Evolutionary conservation across 1,140 invertebrate genomes (phyloP).

Genomic region (Drosophila aff.): DNA sequence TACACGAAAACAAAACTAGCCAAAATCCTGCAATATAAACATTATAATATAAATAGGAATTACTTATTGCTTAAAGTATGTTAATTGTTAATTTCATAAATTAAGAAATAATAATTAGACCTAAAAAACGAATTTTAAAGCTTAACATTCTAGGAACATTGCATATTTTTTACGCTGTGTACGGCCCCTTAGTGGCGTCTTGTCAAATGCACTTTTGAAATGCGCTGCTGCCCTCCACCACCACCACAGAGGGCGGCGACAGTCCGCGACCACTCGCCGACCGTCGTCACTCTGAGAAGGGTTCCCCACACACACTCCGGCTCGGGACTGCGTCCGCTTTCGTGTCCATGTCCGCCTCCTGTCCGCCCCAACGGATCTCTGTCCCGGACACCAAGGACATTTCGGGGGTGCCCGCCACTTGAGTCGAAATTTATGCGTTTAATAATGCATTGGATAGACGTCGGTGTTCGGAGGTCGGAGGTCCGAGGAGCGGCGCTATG

Average conservation of each 20-base stretch:
- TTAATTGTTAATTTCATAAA: too few species aligned
- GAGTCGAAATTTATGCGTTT: constrained; percentile 56
- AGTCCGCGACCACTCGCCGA: constrained; percentile 43
- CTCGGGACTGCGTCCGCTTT: background rate
- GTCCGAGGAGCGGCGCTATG: background rate
- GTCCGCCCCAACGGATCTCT: constrained; percentile 23
- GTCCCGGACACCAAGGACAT: constrained; percentile 33
- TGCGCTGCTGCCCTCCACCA: constrained; percentile 16
- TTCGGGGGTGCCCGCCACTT: constrained; percentile 39
- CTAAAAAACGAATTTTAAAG: background rate
- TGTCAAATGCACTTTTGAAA: constrained; percentile 70
- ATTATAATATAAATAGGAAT: background rate
- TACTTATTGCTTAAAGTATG: background rate
- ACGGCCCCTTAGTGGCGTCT: constrained; percentile 11
- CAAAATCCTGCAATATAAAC: background rate
- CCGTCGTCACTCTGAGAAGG: constrained; percentile 21
- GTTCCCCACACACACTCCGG: background rate
- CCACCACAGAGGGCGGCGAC: constrained; percentile 7
- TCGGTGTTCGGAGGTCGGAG: background rate
- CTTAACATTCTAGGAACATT: background rate
- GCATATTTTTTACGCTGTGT: background rate
- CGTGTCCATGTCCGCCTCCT: constrained; percentile 13
- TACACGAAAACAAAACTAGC: background rate
- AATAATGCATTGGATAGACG: constrained; percentile 55
- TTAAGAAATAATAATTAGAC: too few species aligned